These are phyloP conservation scores for Petroica traversi DNA, from an alignment of 2,113 vertebrate species.

Conservation along the genomic window DNA sequence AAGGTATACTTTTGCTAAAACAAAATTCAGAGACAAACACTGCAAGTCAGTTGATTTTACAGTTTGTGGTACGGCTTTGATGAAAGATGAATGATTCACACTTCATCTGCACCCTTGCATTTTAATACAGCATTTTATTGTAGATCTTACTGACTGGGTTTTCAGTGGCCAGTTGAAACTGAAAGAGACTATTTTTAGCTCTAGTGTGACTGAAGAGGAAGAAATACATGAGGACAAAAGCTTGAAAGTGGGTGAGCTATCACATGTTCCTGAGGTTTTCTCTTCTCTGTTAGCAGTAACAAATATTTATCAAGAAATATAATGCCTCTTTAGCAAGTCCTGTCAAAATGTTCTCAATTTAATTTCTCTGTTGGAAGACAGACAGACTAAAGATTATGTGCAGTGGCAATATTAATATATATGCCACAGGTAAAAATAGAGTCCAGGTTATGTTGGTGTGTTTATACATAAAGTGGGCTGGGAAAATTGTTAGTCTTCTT, in stretches of 20 bases:
- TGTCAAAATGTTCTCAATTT: neutral
- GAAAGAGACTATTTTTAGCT: constrained; percentile 1
- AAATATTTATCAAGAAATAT: neutral
- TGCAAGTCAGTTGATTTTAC: neutral
- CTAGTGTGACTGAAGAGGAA: neutral
- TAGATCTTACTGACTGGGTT: neutral
- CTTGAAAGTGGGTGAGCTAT: neutral
- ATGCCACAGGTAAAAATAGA: neutral
- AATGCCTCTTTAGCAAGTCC: neutral
- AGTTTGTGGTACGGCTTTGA: neutral
- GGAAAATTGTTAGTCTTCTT: neutral
- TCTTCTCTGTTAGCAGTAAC: neutral
- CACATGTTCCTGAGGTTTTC: neutral
- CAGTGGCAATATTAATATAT: neutral
- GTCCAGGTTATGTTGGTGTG: neutral
- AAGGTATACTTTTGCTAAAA: neutral
- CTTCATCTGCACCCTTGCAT: neutral
- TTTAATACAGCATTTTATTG: neutral
- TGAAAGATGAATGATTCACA: neutral
- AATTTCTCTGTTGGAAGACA: neutral
- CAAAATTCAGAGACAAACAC: neutral
- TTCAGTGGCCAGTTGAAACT: neutral
- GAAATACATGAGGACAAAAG: neutral
- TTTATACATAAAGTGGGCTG: neutral
- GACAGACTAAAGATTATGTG: neutral